These are phyloP conservation scores for Acleris laterana DNA, from an alignment of 2,888 invertebrate species.

Conservation along the genomic window DNA sequence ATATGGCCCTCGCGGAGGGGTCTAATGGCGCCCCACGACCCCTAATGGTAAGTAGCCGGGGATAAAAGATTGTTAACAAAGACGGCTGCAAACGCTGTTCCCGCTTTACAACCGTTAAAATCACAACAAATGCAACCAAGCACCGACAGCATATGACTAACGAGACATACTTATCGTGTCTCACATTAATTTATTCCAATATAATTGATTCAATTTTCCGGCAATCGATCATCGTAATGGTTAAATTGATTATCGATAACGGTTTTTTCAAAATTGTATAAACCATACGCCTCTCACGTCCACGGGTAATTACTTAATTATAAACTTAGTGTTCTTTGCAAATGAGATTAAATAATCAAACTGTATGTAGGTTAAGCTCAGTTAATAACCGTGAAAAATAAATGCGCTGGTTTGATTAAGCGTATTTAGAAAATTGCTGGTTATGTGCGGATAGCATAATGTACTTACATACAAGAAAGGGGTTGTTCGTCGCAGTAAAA, in stretches of 20 bases:
- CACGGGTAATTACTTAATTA: constrained; percentile 34
- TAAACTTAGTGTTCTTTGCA: constrained; percentile 32
- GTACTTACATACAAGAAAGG: constrained; percentile 28
- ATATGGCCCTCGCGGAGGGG: constrained; percentile 63
- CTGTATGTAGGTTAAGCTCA: constrained; percentile 35
- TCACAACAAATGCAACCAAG: constrained; percentile 1
- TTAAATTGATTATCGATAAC: constrained; percentile 31
- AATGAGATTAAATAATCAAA: constrained; percentile 37
- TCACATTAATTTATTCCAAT: constrained; percentile 29
- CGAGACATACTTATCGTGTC: constrained; percentile 22
- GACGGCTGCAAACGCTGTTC: constrained; percentile 9
- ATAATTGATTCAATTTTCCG: constrained; percentile 37
- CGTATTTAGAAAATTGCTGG: constrained; percentile 35
- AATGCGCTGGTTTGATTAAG: constrained; percentile 27
- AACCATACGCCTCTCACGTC: constrained; percentile 32
- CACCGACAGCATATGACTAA: constrained; percentile 6
- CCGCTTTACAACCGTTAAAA: background rate
- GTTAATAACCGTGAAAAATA: constrained; percentile 34
- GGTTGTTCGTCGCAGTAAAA: constrained; percentile 25
- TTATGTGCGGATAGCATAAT: constrained; percentile 7
- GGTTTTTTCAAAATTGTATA: constrained; percentile 35
- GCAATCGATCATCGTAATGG: constrained; percentile 35
- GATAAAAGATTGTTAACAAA: constrained; percentile 44
- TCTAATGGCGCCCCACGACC: constrained; percentile 63
- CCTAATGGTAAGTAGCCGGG: constrained; percentile 50